Base-by-base conservation (phyloP, 2,888 invertebrate genomes). In the Marasmarcha lunaedactyla region DNA sequence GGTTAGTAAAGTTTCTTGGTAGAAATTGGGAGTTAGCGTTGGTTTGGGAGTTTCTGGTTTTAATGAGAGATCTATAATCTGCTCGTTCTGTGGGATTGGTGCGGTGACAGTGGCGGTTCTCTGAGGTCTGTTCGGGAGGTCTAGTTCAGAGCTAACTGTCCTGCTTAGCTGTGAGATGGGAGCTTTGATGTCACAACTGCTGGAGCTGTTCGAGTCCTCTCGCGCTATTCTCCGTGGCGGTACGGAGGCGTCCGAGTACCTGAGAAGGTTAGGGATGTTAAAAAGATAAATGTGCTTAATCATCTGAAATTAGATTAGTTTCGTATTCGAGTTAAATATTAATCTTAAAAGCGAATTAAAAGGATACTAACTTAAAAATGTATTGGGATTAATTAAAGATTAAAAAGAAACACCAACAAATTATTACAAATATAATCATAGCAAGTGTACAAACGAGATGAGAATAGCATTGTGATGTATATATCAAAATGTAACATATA, bases 171-270 rank as follows among this genome's bases (percentile, higher is more conserved):
- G 71, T 66, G 7, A 55, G n/a, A n/a, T n/a, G 46, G 1, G 52
- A 50, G 48, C 45, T 45, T 52, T 55, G 15, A 61, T 43, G 42
- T 68, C 66, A 0, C 65, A 60, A 42, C 73, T 71, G 51, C 65
- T 71, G 0, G 74, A 78, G 39, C 73, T 77, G 52, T 64, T 77
- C 0, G 78, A 78, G 47, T 79, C 77, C 48, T 73, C 69, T 13
- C 76, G 50, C n/a, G 52, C 70, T 51, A 78, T 55, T 40, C 62
- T 60, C 6, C 70, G 57, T 0, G 65, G 63, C 3, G 68, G 69
- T 1, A 50, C 64, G 1, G 68, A 41, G 14, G 60, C 57, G 33
- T 81, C 81, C 30, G 77, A 57, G 47, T 70, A 68, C 51, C 81
- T 79, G 55, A 2, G 49, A 48, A 41, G 7, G 3, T 20, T 20